Evolutionary conservation across 2,113 vertebrate species (phyloP).

Genomic region (Chionis minor): DNA sequence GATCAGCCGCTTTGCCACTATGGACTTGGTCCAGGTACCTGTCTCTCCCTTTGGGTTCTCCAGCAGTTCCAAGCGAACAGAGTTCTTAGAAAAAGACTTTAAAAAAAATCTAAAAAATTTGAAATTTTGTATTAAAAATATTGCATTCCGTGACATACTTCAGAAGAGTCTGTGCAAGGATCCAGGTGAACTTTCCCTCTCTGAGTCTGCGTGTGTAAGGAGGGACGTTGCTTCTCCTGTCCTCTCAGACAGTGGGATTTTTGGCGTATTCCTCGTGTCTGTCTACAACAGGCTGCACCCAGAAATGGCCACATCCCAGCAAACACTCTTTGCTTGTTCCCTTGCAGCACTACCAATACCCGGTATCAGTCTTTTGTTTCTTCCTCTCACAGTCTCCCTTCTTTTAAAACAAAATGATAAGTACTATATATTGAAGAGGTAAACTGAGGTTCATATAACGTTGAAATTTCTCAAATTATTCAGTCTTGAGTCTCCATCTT

Average conservation of each 20-base stretch:
- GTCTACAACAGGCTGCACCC: neutral
- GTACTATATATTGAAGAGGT: neutral
- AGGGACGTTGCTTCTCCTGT: neutral
- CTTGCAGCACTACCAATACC: neutral
- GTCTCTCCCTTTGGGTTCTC: neutral
- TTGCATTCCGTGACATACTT: neutral
- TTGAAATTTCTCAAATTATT: neutral
- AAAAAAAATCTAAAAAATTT: neutral
- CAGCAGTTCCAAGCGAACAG: neutral
- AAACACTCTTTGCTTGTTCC: neutral
- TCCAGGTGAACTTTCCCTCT: neutral
- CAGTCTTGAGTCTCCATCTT: neutral
- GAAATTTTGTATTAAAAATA: neutral
- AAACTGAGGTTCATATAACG: neutral
- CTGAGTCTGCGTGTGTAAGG: neutral
- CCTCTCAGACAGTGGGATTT: neutral
- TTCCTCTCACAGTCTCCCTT: neutral
- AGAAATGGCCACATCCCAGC: neutral
- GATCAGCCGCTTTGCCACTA: neutral
- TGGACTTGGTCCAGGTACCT: neutral
- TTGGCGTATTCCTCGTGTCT: neutral
- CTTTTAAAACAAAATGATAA: neutral
- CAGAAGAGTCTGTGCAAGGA: neutral
- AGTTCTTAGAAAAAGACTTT: neutral
- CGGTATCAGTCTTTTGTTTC: neutral